Evolutionary conservation across 2,888 invertebrate species (phyloP).

Genomic region (Lepidonotus clava): DNA sequence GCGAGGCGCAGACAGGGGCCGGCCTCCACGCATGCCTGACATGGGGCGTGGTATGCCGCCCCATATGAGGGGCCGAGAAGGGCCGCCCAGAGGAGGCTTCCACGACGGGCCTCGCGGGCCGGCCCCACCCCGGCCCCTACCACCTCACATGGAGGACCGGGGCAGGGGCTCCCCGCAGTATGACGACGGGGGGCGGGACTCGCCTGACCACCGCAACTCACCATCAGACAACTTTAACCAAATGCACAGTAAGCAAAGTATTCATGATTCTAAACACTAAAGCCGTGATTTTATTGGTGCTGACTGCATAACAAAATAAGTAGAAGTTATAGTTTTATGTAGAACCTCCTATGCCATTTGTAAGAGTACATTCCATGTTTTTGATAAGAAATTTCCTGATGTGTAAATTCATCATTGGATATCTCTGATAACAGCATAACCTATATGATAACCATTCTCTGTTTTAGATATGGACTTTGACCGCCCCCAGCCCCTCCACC

Average conservation of each 20-base stretch:
- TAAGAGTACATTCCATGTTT: no score
- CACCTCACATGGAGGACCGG: slow-evolving; percentile 13
- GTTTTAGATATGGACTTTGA: slow-evolving; percentile 18
- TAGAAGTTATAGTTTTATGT: no score
- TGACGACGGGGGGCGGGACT: slow-evolving; percentile 6
- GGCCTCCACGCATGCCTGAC: no score
- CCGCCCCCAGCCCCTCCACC: background rate
- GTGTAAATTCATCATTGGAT: no score
- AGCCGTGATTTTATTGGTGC: no score
- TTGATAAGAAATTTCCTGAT: no score
- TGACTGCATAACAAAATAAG: no score
- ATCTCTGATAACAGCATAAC: no score
- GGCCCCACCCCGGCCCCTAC: background rate
- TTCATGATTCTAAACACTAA: no score
- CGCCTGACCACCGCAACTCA: background rate
- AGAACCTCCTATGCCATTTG: no score
- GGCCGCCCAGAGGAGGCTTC: background rate
- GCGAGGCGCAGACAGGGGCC: no score
- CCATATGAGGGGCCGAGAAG: background rate
- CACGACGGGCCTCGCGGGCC: background rate
- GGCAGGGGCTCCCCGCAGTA: slow-evolving; percentile 19
- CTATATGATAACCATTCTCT: background rate
- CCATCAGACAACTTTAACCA: background rate
- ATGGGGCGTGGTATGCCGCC: no score
- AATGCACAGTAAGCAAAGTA: slow-evolving; percentile 36